Evolutionary conservation across 1,140 invertebrate species (phyloP).

Genomic region (Drosophila oshimai): DNA sequence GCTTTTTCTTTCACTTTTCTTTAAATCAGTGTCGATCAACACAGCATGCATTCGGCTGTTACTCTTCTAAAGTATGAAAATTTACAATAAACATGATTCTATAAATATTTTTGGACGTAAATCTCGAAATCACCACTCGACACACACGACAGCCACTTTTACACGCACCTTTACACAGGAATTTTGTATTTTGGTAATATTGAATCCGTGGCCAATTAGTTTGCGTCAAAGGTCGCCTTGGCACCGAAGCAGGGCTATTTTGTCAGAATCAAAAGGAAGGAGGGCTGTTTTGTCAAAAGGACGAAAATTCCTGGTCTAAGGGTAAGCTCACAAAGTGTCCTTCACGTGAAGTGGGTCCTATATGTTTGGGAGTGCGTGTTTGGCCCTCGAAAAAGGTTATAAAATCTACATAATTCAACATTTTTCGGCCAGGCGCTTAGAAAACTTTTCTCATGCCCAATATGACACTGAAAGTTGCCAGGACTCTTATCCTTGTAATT

Average conservation of each 20-base stretch:
- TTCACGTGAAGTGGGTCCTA: conserved; percentile 6
- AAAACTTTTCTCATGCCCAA: conserved; percentile 13
- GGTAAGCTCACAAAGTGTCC: conserved; percentile 27
- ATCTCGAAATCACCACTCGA: conserved; percentile 2
- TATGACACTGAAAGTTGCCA: conserved; percentile 9
- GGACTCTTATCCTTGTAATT: conserved; percentile 37
- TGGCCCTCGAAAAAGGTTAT: conserved; percentile 10
- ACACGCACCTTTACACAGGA: conserved; percentile 10
- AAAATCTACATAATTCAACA: conserved; percentile 24
- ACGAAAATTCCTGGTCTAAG: background rate
- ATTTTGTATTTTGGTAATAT: conserved; percentile 18
- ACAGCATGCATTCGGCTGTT: background rate
- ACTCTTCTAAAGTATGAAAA: background rate
- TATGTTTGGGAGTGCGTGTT: background rate
- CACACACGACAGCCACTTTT: background rate
- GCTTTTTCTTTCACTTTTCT: too few species aligned
- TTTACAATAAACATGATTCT: conserved; percentile 14
- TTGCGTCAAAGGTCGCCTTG: conserved; percentile 15
- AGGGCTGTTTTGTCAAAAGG: background rate
- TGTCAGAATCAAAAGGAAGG: too few species aligned
- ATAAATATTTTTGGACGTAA: background rate
- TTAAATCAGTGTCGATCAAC: background rate
- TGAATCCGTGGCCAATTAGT: conserved; percentile 16
- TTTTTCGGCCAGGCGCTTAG: conserved; percentile 1
- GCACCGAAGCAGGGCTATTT: too few species aligned